A percentile compares a stretch with the other conserved stretches of the same genome.
Evolutionary conservation across 2,888 invertebrate species (phyloP).

Genomic region (Acronicta alni): DNA sequence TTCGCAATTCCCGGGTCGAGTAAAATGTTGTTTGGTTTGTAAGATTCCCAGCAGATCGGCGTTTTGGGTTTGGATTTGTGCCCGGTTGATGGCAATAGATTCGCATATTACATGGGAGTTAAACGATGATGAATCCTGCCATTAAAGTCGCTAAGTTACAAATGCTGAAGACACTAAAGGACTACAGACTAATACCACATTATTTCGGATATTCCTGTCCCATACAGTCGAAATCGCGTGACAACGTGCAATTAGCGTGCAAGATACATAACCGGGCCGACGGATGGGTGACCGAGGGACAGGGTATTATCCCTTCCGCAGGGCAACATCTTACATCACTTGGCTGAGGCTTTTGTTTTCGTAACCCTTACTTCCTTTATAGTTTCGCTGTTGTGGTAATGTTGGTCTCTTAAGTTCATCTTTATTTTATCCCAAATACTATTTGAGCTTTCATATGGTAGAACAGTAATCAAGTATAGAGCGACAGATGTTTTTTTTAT

Average conservation of each 20-base stretch:
- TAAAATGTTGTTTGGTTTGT: too few species aligned
- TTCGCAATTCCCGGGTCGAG: too few species aligned
- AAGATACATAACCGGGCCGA: slow-evolving; percentile 27
- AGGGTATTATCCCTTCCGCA: slow-evolving; percentile 43
- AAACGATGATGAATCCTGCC: too few species aligned
- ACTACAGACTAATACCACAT: slow-evolving; percentile 19
- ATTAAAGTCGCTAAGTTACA: too few species aligned
- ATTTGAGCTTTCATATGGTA: too few species aligned
- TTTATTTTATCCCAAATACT: too few species aligned
- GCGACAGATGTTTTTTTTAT: too few species aligned
- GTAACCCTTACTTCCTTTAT: slow-evolving; percentile 16
- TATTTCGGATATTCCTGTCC: slow-evolving; percentile 28
- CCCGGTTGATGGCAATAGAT: too few species aligned
- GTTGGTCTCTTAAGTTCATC: not conserved
- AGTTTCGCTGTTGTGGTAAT: not conserved
- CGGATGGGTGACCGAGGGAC: slow-evolving; percentile 49
- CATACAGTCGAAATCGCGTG: slow-evolving; percentile 44
- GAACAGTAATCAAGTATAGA: too few species aligned
- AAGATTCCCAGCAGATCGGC: too few species aligned
- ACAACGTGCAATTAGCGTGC: slow-evolving; percentile 40
- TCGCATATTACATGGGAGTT: too few species aligned
- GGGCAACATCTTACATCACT: slow-evolving; percentile 22
- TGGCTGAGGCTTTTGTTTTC: slow-evolving; percentile 14
- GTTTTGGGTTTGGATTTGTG: too few species aligned
- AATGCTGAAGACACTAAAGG: slow-evolving; percentile 1